phyloP scores from a whole-genome alignment of 1,140 invertebrate species.

The Drosophila punjabiensis region DNA sequence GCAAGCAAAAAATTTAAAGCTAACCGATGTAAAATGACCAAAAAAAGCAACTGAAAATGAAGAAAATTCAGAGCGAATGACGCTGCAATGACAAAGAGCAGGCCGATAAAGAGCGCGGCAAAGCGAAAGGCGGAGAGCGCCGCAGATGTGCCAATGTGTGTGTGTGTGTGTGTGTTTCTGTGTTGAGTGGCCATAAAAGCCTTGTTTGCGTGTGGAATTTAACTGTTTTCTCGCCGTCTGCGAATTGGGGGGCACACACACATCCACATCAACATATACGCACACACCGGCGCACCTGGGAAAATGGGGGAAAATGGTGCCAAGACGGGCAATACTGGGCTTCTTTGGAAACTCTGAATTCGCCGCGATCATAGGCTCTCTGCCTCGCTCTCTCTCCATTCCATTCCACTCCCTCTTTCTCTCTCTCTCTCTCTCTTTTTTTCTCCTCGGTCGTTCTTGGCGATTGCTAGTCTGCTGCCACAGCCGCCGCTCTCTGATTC shows the following conservation, averaged over 20 bases:
- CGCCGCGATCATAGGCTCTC: conserved; percentile 66
- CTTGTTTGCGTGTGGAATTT: conserved; percentile 44
- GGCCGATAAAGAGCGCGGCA: conserved; percentile 56
- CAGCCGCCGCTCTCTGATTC: conserved; percentile 68
- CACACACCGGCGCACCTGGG: conserved; percentile 53
- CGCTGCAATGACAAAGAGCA: conserved; percentile 55
- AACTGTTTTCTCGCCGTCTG: conserved; percentile 47
- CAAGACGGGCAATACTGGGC: conserved; percentile 42
- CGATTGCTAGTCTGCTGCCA: conserved; percentile 35
- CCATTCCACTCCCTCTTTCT: conserved; percentile 36
- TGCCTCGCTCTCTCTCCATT: conserved; percentile 25
- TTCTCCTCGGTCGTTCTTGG: conserved; percentile 49
- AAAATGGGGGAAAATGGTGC: conserved; percentile 51
- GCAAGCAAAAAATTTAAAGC: conserved; percentile 2
- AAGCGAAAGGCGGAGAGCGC: conserved; percentile 24
- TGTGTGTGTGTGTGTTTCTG: conserved; percentile 10
- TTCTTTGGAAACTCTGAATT: conserved; percentile 72
- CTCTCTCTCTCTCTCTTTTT: conserved; percentile 22
- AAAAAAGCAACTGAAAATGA: conserved; percentile 61
- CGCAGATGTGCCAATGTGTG: conserved; percentile 24
- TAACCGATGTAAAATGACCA: background rate
- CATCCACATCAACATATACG: conserved; percentile 25
- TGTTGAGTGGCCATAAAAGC: conserved; percentile 37
- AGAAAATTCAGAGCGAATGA: conserved; percentile 55
- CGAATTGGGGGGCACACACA: conserved; percentile 33